These are phyloP conservation scores for Aphyosemion australe DNA, from an alignment of 2,113 vertebrate species.

Conservation along the genomic window DNA sequence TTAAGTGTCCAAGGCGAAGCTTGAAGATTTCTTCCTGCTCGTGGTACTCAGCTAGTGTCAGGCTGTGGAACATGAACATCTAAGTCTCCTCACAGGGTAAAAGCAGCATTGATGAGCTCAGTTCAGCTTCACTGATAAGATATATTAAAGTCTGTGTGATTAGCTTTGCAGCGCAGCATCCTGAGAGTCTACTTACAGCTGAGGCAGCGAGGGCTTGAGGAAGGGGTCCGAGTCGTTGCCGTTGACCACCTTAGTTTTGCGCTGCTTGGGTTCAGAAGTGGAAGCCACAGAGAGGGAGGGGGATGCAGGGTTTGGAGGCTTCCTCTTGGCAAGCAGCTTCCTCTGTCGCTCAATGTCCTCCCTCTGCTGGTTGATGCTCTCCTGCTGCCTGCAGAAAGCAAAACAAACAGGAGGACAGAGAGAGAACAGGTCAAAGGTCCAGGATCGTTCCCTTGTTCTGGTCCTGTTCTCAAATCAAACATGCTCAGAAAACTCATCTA, in stretches of 20 bases:
- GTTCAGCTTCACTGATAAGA: no score
- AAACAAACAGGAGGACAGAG: neutral
- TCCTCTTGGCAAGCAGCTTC: constrained; percentile 96
- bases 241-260: constrained; percentile 98
- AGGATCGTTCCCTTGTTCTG: no score
- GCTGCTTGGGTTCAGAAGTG: constrained; percentile 95
- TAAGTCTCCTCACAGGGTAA: neutral
- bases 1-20: constrained; percentile 96
- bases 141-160: neutral
- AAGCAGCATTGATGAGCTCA: neutral
- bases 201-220: constrained; percentile 95
- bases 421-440: no score
- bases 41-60: constrained; percentile 96
- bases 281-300: constrained; percentile 91
- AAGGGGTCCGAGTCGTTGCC: constrained; percentile 98
- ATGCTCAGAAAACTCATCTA: neutral
- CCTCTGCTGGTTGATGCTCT: constrained; percentile 98
- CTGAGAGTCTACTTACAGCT: constrained; percentile 86
- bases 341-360: constrained; percentile 99
- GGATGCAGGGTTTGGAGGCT: constrained; percentile 92
- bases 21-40: constrained; percentile 99
- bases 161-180: neutral
- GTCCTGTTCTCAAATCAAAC: neutral
- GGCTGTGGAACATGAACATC: constrained; percentile 75
- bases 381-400: constrained; percentile 88